These are phyloP conservation scores for Alcedo quadribrachys DNA, from an alignment of 2,797 vertebrate species.

Conservation along the genomic window DNA sequence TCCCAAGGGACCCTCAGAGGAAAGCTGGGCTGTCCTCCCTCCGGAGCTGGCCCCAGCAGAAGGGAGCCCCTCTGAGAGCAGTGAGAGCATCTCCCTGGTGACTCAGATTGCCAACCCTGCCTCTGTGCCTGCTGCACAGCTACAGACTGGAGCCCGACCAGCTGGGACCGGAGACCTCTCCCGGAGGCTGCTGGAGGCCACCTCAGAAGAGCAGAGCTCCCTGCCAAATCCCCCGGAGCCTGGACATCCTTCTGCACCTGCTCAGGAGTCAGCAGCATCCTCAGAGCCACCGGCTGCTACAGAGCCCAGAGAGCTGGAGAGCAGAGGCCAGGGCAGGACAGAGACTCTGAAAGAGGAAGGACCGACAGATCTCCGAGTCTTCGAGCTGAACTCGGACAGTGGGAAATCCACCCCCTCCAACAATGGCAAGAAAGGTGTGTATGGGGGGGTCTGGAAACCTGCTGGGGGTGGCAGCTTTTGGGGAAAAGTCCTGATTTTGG, in stretches of 20 bases:
- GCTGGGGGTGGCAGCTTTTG: neutral
- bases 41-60: constrained; percentile 58
- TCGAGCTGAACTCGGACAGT: constrained; percentile 97
- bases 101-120: constrained; percentile 87
- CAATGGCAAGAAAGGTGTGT: constrained; percentile 95
- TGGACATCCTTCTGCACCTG: constrained; percentile 15
- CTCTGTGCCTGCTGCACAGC: constrained; percentile 34
- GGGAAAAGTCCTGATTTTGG: neutral
- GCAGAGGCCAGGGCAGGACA: constrained; percentile 73
- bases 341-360: constrained; percentile 86
- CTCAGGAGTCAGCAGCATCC: neutral
- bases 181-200: constrained; percentile 79
- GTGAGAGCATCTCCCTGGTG: constrained; percentile 90
- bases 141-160: constrained; percentile 37
- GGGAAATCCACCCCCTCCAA: constrained; percentile 98
- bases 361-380: constrained; percentile 91
- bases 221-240: constrained; percentile 57
- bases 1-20: constrained; percentile 54
- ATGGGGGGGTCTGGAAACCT: neutral
- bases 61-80: constrained; percentile 88
- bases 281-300: neutral
- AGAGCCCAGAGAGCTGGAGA: constrained; percentile 39
- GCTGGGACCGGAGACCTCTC: constrained; percentile 63
- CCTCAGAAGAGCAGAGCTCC: constrained; percentile 75
- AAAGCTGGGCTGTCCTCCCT: constrained; percentile 60